A percentile compares a stretch with the other conserved stretches of the same genome.
phyloP scores from a whole-genome alignment of 2,888 invertebrate genomes.

The Ceratothoa steindachneri region DNA sequence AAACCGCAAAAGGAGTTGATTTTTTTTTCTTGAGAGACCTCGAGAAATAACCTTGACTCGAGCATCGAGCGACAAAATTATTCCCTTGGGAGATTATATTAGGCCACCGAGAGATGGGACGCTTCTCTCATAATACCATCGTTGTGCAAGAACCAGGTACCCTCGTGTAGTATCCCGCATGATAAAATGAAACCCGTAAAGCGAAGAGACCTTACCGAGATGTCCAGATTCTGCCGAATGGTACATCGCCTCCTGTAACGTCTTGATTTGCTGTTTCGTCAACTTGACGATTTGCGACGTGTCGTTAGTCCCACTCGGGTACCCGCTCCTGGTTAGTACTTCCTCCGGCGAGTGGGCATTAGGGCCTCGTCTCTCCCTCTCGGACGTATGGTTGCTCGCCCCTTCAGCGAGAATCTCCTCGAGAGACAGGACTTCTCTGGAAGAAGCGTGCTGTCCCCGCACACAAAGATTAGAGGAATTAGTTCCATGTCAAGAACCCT shows the following conservation, averaged over 20 bases:
- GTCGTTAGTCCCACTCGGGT: constrained; percentile 33
- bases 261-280: constrained; percentile 76
- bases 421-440: constrained; percentile 64
- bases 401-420: constrained; percentile 89
- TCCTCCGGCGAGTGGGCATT: constrained; percentile 27
- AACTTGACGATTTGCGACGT: constrained; percentile 56
- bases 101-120: no score
- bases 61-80: no score
- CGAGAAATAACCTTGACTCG: no score
- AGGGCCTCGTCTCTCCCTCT: constrained; percentile 49
- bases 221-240: constrained; percentile 88
- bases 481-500: not conserved
- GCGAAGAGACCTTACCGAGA: constrained; percentile 68
- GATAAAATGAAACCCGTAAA: no score
- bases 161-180: no score
- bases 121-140: no score
- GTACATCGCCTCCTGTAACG: constrained; percentile 88
- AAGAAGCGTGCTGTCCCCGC: constrained; percentile 56
- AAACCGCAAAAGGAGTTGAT: no score
- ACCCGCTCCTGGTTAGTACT: not conserved
- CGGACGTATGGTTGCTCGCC: constrained; percentile 52
- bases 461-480: not conserved
- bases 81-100: no score
- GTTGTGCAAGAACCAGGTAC: no score
- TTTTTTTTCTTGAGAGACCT: no score